Base-by-base conservation (phyloP, 2,888 invertebrate species). In the Marasmarcha lunaedactyla region DNA sequence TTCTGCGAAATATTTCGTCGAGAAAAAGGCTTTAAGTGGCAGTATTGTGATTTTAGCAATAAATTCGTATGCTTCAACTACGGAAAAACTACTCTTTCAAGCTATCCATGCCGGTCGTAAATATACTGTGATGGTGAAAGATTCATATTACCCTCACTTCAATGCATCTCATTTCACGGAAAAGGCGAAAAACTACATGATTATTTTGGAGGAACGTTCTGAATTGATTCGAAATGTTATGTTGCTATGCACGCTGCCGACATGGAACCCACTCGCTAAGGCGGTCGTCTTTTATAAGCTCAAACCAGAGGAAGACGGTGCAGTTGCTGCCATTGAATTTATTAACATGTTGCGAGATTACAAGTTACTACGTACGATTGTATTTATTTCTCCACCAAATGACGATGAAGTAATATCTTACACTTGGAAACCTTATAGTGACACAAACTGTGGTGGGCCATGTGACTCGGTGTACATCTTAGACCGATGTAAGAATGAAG, bases 131-230 rank as follows among this genome's bases (percentile, higher is more conserved):
- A 84, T 84, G 84, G 77, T 79, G 50, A 84, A 84, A 59, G 79
- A 84, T 57, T 81, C 83, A 47, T 73, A 68, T 52, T 76, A 71
- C 43, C 65, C 62, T 44, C 84, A 84, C 54, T 73, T 71, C 40
- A 84, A 84, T 57, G 84, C 84, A 39, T 81, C 84, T 27, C 84
- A 84, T 63, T 84, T 84, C 47, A 81, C 76, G 12, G 84, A 84
- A 61, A 84, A 78, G 63, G 84, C 84, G 42, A 83, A 84, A 64
- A 84, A 84, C 68, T 84, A 84, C 60, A 74, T 84, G 77, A 63
- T 84, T 63, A 73, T 84, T 63, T 64, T 84, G 46, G 81, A 84
- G 59, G 71, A 77, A 45, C 76, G 74, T 63, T 62, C 65, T 35
- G 83, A 84, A 52, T 57, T 84, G 33, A 63, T 54, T 46, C 65